Base-by-base conservation (phyloP, 2,797 vertebrate genomes). In the Strix occidentalis region DNA sequence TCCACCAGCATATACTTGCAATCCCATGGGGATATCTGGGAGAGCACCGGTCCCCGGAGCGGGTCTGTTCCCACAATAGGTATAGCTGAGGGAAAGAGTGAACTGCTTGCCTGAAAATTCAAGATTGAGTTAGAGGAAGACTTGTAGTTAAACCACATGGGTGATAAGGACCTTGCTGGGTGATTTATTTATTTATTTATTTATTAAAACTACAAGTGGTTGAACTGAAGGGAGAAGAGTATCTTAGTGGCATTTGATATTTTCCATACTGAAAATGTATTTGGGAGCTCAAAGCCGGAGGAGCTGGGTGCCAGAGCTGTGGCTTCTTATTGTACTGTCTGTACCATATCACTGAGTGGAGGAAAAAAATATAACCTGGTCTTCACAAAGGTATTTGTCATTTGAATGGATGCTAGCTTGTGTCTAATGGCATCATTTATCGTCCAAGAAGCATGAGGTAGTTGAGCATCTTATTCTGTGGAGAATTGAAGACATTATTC, bases 361-460 rank as follows among this genome's bases (percentile, higher is more conserved):
- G 57, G 54, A 66, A 83, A 86, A 74, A 33, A 83, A n/a, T 35
- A 29, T 21, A 85, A 87, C 31, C 10, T 50, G 33, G 15, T 37
- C 58, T 88, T 86, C 51, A 78, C 16, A 71, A 60, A 65, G 20
- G 13, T 72, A 17, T 87, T 93, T 80, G 33, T 75, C 35, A 54
- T 70, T 85, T 77, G 17, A 78, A 24, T 35, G 28, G 74, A 35
- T 57, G 51, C 29, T 71, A 71, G 17, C 66, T 89, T 77, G 37
- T 84, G 43, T 86, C 69, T 76, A 51, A 48, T 74, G 63, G 80
- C 60, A 79, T 88, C 7, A 15, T 66, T 76, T 80, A 56, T 81
- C 25, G 19, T 74, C 93, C 64, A 77, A 84, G 60, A 95, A 45
- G 88, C 60, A 37, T 96, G 96, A 97, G 94, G 95, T 95, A 96